These are phyloP conservation scores for Pedetes capensis DNA, from an alignment of 2,113 vertebrate genomes.

Conservation along the genomic window DNA sequence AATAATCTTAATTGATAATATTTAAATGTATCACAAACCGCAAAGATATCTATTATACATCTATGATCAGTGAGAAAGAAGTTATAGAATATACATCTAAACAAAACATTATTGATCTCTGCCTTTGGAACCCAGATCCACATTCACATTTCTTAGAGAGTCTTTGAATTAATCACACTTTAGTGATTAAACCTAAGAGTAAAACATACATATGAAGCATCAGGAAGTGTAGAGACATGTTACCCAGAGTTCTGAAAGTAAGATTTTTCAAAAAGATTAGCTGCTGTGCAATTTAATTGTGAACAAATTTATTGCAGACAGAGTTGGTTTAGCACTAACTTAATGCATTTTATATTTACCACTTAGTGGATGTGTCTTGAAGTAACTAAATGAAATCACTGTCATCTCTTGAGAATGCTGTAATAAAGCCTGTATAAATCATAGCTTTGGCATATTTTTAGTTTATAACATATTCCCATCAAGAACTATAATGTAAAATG, in stretches of 20 bases:
- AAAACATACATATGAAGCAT: not conserved
- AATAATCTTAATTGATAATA: not conserved
- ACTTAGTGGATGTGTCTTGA: not conserved
- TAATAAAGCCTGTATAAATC: constrained; percentile 41
- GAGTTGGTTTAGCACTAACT: not conserved
- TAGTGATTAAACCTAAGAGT: not conserved
- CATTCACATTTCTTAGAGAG: not conserved
- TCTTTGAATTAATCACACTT: not conserved
- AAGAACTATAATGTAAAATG: constrained; percentile 37
- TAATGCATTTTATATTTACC: constrained; percentile 34
- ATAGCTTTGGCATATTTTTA: constrained; percentile 14
- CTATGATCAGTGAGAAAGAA: not conserved
- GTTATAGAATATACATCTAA: not conserved
- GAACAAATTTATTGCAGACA: not conserved
- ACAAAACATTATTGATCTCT: not conserved
- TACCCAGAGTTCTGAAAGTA: constrained; percentile 15
- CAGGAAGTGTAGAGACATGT: constrained; percentile 4
- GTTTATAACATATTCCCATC: constrained; percentile 40
- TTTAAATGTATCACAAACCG: not conserved
- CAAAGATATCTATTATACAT: not conserved
- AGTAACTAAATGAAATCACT: constrained; percentile 52
- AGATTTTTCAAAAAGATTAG: not conserved
- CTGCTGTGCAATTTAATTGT: constrained; percentile 38
- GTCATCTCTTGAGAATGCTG: constrained; percentile 5
- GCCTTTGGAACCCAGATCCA: not conserved